Percentiles rank a stretch among this genome's conserved stretches.
Evolutionary conservation across 2,113 vertebrate genomes (phyloP).

Genomic region (Progne subis): DNA sequence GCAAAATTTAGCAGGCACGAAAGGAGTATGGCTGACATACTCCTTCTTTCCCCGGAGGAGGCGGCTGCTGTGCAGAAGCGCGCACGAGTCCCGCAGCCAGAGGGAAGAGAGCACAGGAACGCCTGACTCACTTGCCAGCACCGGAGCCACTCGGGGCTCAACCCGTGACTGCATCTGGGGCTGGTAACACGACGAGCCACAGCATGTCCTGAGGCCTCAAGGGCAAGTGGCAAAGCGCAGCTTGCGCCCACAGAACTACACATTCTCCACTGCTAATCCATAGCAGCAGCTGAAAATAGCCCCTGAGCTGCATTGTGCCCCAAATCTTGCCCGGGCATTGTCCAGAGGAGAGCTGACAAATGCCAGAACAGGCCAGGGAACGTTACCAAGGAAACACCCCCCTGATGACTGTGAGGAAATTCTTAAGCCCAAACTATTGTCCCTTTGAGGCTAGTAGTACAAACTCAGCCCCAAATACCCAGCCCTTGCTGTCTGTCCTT

Average conservation of each 20-base stretch:
- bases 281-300: not conserved
- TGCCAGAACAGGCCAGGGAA: not conserved
- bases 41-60: not conserved
- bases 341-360: not conserved
- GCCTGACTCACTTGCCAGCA: not conserved
- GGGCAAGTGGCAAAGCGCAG: conserved; percentile 1
- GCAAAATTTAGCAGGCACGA: not conserved
- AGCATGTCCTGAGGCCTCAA: not conserved
- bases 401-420: too few species aligned
- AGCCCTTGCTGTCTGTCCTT: not conserved
- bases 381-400: fast-evolving
- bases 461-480: not conserved
- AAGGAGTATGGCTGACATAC: not conserved
- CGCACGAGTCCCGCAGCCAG: fast-evolving
- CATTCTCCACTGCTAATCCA: not conserved
- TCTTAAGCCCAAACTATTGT: not conserved
- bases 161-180: fast-evolving
- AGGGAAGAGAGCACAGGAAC: not conserved
- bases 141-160: not conserved
- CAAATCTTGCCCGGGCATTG: not conserved
- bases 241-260: not conserved
- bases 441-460: not conserved
- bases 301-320: not conserved
- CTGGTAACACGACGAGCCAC: not conserved
- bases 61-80: not conserved